Conservation (phyloP, 2,888 invertebrate species). For the Embidobia sp. region DNA sequence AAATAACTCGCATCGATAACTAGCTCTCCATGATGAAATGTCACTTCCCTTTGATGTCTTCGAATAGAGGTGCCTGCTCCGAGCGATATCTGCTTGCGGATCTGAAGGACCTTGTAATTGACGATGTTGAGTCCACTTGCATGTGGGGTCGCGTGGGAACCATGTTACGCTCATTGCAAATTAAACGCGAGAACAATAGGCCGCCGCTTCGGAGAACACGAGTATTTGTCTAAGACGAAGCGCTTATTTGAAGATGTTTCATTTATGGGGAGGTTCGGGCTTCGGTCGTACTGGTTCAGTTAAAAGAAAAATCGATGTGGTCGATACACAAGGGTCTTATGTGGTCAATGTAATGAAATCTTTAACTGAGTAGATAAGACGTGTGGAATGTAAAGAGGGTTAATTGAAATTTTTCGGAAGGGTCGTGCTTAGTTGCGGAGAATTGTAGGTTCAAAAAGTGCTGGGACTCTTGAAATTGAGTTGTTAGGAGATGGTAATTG, state of each 20-base stretch:
- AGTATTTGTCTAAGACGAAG: constrained; percentile 34
- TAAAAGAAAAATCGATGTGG: no score
- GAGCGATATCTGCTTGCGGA: constrained; percentile 32
- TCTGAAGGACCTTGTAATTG: constrained; percentile 57
- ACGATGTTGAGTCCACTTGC: constrained; percentile 25
- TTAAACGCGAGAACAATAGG: constrained; percentile 34
- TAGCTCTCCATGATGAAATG: constrained; percentile 41
- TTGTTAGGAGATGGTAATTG: background rate
- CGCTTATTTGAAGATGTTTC: constrained; percentile 23
- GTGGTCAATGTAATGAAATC: no score
- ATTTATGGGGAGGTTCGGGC: no score
- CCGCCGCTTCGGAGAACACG: no score
- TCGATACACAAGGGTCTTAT: no score
- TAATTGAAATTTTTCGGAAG: no score
- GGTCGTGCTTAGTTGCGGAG: no score
- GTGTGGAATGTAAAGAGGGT: no score
- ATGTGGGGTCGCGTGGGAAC: constrained; percentile 44
- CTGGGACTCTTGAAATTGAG: background rate
- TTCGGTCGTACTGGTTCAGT: no score
- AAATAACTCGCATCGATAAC: constrained; percentile 58
- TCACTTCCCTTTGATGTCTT: constrained; percentile 56
- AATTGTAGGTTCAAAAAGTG: no score
- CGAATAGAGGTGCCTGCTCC: constrained; percentile 33
- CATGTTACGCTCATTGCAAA: constrained; percentile 22
- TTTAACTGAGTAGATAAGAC: no score